phyloP scores from a whole-genome alignment of 1,140 invertebrate species.

The Thaumetopoea pityocampa region DNA sequence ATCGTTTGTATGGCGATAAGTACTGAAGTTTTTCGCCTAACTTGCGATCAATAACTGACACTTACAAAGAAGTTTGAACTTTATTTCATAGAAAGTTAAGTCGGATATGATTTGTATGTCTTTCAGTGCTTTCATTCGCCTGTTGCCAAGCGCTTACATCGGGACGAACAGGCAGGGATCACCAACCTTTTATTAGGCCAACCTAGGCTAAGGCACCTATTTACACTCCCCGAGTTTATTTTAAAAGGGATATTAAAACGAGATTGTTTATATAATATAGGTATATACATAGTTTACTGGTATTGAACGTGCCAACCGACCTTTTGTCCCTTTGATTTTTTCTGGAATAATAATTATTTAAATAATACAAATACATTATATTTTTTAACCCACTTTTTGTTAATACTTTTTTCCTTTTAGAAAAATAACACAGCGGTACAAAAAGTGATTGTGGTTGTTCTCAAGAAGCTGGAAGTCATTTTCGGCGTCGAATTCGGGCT shows the following conservation, averaged over 20 bases:
- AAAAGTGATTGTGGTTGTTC: no score
- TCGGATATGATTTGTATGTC: slow-evolving; percentile 5
- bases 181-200: slow-evolving; percentile 65
- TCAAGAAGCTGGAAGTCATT: no score
- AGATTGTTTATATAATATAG: background rate
- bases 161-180: slow-evolving; percentile 38
- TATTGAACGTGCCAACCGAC: no score
- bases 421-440: no score
- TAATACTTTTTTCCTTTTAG: no score
- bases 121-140: slow-evolving; percentile 46
- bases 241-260: background rate
- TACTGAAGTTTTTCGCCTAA: slow-evolving; percentile 48
- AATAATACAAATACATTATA: no score
- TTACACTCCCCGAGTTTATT: slow-evolving; percentile 25
- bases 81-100: slow-evolving; percentile 11
- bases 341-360: no score
- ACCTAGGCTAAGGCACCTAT: slow-evolving; percentile 44
- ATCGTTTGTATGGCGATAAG: slow-evolving; percentile 44
- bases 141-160: slow-evolving; percentile 58
- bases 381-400: no score
- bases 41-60: slow-evolving; percentile 45
- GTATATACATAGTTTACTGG: no score
- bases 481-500: no score
- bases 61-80: slow-evolving; percentile 9
- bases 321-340: no score